Conservation (phyloP, 2,888 invertebrate species). For the Oscheius sp. region DNA sequence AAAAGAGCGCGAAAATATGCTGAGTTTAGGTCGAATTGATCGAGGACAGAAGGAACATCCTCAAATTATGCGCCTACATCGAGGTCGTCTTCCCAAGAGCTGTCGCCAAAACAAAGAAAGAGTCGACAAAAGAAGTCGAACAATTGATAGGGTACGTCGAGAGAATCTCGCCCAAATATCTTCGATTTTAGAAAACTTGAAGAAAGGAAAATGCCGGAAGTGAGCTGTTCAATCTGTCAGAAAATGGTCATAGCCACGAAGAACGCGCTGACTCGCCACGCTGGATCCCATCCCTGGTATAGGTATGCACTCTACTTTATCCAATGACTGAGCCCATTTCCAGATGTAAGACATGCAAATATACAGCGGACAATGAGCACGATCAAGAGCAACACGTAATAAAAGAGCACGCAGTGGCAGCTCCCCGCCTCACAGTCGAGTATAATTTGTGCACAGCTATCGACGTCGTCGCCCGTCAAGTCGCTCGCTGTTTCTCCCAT, state of each 20-base stretch:
- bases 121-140: constrained; percentile 21
- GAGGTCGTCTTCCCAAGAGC: constrained; percentile 46
- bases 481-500: constrained; percentile 44
- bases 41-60: constrained; percentile 51
- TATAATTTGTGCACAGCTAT: constrained; percentile 52
- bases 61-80: constrained; percentile 43
- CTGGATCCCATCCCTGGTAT: constrained; percentile 23
- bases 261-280: constrained; percentile 10
- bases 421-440: constrained; percentile 47
- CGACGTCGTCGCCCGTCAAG: constrained; percentile 41
- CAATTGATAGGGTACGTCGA: constrained; percentile 1
- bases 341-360: constrained; percentile 54
- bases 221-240: constrained; percentile 23
- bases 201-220: constrained; percentile 25
- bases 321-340: not conserved
- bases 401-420: constrained; percentile 33
- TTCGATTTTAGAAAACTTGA: constrained; percentile 10
- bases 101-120: constrained; percentile 19
- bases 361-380: constrained; percentile 37
- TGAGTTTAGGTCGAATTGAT: constrained; percentile 41
- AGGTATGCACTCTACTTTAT: not conserved
- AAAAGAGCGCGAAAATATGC: not conserved
- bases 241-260: constrained; percentile 3
- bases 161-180: not conserved
- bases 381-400: constrained; percentile 43